Evolutionary conservation across 2,113 vertebrate genomes (phyloP), one percentile per base, ranked within the genome.

Genomic region (Dicerorhinus sumatrensis): DNA sequence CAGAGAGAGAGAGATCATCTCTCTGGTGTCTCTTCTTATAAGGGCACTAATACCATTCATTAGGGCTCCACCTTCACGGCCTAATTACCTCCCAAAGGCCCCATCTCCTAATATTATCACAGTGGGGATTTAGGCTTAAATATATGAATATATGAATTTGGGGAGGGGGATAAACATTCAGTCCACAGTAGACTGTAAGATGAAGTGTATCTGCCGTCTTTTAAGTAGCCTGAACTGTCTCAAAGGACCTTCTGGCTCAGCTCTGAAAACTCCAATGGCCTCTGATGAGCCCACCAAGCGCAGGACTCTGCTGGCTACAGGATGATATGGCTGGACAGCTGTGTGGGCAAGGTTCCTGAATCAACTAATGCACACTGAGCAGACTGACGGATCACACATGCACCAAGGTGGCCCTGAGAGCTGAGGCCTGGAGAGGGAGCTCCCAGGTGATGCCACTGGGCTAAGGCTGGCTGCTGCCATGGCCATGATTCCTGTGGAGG

Each of bases 321-420:
- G 65, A 72, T 25, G 36, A 60, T 17, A 9, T 0, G 17, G 46
- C 63, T 2, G 6, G 85, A 33, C 17, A 39, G 39, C 27, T 0
- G 0, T 4, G 31, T 60, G 39, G 69, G 13, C 67, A 62, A n/a
- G 46, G 21, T 2, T 10, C 56, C 11, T 5, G n/a, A 27, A 4
- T 3, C 3, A 33, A 18, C 1, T 0, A 27, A 39, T 8, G 12
- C 33, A 18, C 33, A 16, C 6, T 8, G 3, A 36, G 27, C 63
- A 65, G 10, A 16, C 29, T 0, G 29, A 16, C 1, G 0, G 27
- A 4, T 60, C 21, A 29, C 54, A 70, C 29, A 16, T 21, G 23
- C 29, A 20, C 42, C 21, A 6, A 20, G n/a, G 63, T 29, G 56
- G 54, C 63, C 56, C 31, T 58, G 63, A 65, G 33, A 51, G n/a